Base-by-base conservation (phyloP, 2,797 vertebrate genomes). In the Echeneis naucrates region DNA sequence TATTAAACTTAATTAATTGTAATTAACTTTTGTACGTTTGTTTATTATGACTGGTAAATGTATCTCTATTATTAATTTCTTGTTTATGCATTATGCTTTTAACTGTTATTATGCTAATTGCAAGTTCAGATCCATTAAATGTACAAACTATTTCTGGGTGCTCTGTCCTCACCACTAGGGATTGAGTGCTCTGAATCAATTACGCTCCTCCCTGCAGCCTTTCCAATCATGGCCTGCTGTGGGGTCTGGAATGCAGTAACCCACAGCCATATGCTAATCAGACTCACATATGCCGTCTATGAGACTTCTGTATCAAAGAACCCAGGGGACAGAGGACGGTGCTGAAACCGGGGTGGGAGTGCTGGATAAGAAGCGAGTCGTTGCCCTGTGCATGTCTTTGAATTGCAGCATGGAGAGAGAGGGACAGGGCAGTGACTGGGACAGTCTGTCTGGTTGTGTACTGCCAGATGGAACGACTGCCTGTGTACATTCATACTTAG, bases 391-490 rank as follows among this genome's bases (percentile, higher is more conserved):
- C 59, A 27, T 85, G 77, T 88, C 84, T 87, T 78, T 57, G 35
- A 75, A 81, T 66, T 68, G 60, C 59, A 68, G 67, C 51, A 11
- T 75, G 71, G 75, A 50, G 68, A 67, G 72, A 72, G 68, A 65
- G 73, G 64, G 55, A 77, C 45, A 1, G 72, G 73, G 56, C 78
- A 70, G 77, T 64, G 86, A 81, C 86, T 63, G 79, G 76, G 82
- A 87, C 81, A 80, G 82, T 75, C 88, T 88, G 92, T 87, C 75
- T 69, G 37, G 57, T 71, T 58, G 82, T 69, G 62, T 17, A 55
- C 75, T 67, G 87, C 89, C 93, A 93, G 92, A 92, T 93, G 92
- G 92, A 92, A 83, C 78, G 81, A 78, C 81, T 75, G 90, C 90
- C 91, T 57, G 82, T 74, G 64, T 88, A 85, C 85, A 90, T 87